A percentile compares a stretch with the other conserved stretches of the same genome.
phyloP scores from a whole-genome alignment of 2,888 invertebrate species.

The Synanthedon formicaeformis region DNA sequence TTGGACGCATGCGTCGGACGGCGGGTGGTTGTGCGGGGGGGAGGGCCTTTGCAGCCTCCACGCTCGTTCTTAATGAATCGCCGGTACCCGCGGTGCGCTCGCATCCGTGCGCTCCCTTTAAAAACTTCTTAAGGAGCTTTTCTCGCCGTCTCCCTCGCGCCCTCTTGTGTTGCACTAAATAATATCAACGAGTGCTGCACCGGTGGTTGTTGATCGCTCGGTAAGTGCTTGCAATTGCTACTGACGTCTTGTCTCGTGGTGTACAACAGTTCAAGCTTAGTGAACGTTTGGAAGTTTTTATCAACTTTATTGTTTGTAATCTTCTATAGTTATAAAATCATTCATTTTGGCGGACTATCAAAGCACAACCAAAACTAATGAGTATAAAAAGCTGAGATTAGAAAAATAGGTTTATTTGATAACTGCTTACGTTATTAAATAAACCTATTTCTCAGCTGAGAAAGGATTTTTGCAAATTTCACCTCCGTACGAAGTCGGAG shows the following conservation, averaged over 20 bases:
- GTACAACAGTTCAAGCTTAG: no score
- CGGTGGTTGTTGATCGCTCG: conserved; percentile 23
- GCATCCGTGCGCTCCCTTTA: conserved; percentile 42
- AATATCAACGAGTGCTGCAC: conserved; percentile 31
- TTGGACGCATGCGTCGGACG: conserved; percentile 38
- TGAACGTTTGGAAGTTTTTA: no score
- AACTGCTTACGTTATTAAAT: no score
- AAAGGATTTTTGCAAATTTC: no score
- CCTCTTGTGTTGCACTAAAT: conserved; percentile 42
- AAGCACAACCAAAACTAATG: no score
- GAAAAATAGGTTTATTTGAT: no score
- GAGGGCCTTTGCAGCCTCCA: conserved; percentile 54
- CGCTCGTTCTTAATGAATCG: conserved; percentile 64
- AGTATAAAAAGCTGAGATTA: no score
- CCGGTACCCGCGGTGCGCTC: conserved; percentile 63
- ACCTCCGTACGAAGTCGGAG: no score
- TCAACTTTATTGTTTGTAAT: no score
- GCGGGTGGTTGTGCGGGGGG: conserved; percentile 25
- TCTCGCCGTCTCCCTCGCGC: conserved; percentile 57
- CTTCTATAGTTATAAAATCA: no score
- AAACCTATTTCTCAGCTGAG: no score
- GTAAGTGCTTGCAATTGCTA: conserved; percentile 29
- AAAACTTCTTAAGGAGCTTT: conserved; percentile 50
- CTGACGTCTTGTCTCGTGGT: neutral
- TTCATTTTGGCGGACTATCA: no score